Evolutionary conservation across 1,140 invertebrate species (phyloP), one percentile per base, ranked within the genome.

Genomic region (Anoplolepis gracilipes): DNA sequence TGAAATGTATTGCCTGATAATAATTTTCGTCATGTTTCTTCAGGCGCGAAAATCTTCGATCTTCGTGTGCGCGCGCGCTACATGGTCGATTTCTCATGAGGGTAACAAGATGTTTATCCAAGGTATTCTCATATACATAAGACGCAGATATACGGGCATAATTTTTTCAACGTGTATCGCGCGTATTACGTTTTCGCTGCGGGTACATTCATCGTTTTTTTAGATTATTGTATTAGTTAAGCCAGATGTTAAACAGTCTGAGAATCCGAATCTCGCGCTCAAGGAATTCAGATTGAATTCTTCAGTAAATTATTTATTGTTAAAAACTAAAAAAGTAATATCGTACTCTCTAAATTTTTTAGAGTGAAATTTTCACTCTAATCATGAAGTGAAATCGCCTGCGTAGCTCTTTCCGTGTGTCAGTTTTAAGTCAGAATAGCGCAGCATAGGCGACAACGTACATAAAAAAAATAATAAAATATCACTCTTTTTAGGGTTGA

Each of bases 191-290:
- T 49, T n/a, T 57, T 77, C 42, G 67, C 76, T 93, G 90, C 91
- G 92, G 93, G 92, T 85, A 81, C 85, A 94, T 93, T 94, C 85
- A 92, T 13, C 5, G 49, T 81, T 69, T 49, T 89, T 89, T 59
- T 88, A 70, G 67, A 70, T 13, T 64, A n/a, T 10, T 10, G 10
- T 10, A 3, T 72, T 46, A 59, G 28, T 55, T 59, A 70, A 82
- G 49, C 72, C 53, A 86, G 49, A 81, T 72, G 87, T 78, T 42
- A 42, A 85, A 42, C 13, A 8, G 11, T 53, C 28, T 25, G 36
- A 49, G 13, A 19, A 19, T 36, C 3, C 30, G 4, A 30, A 65
- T 49, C 30, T 53, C 62, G 6, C 42, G n/a, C 16, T 59, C 46
- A 13, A 33, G 42, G 28, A 19, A 25, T 65, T 78, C n/a, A 7